Conservation (phyloP, 64 coral and sea anemone genomes). For the Stichodactyla helianthus region DNA sequence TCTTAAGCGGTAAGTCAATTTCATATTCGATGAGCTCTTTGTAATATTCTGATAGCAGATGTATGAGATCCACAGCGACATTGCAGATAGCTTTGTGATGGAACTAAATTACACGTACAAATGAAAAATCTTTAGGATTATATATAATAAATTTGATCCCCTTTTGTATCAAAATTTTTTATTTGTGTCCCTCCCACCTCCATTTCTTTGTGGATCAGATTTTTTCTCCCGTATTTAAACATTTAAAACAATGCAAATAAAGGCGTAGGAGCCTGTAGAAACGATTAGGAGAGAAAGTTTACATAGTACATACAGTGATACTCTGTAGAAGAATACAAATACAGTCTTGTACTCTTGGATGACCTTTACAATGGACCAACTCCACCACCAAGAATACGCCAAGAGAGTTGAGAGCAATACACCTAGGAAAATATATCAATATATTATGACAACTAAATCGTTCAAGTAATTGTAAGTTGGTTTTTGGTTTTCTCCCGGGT, state of each 20-base stretch:
- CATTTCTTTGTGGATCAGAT: no score
- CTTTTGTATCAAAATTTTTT: no score
- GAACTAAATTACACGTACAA: constrained; percentile 37
- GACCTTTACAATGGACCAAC: constrained; percentile 83
- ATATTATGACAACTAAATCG: neutral
- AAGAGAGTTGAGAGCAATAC: constrained; percentile 82
- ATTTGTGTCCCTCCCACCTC: no score
- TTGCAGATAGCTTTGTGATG: constrained; percentile 83
- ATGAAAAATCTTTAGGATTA: no score
- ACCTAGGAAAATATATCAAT: constrained; percentile 35
- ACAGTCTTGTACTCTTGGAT: constrained; percentile 77
- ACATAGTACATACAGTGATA: constrained; percentile 65
- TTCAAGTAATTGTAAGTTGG: no score
- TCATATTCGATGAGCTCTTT: constrained; percentile 74
- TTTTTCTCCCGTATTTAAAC: no score
- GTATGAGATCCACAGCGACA: constrained; percentile 77
- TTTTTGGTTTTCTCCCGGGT: no score
- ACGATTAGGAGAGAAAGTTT: neutral
- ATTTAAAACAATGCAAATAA: neutral
- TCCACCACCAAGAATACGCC: constrained; percentile 95
- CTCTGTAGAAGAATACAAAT: constrained; percentile 82
- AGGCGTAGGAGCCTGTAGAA: neutral
- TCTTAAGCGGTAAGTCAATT: constrained; percentile 81
- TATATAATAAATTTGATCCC: no score
- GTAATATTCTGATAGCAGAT: constrained; percentile 84